Base-by-base conservation (phyloP, 2,888 invertebrate species). In the Ochropacha duplaris region DNA sequence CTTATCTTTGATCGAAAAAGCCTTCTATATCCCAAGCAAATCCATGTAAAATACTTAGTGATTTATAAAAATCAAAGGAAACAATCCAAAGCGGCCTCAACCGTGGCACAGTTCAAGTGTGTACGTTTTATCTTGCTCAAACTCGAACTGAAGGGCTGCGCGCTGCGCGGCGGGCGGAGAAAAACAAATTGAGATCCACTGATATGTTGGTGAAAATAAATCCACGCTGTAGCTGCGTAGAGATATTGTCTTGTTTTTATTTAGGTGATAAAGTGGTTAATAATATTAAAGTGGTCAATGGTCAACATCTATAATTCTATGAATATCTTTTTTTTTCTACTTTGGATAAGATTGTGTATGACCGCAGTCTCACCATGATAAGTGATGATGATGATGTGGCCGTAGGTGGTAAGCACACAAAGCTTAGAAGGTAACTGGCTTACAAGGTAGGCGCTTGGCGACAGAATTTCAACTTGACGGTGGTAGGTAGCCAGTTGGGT, bases 131-230 rank as follows among this genome's bases (percentile, higher is more conserved):
- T 72, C 72, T 69, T 69, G 62, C 63, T 44, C 56, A 36, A 50
- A 44, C 56, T 51, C 28, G 31, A 44, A 52, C 31, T 28, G n/a
- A 55, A 49, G 31, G 54, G 55, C 22, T 60, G 68, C n/a, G n/a
- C n/a, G n/a, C n/a, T n/a, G n/a, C n/a, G n/a, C n/a, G n/a, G n/a
- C n/a, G n/a, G n/a, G n/a, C 57, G 60, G 60, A 64, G 61, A 59
- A n/a, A 55, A 61, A 75, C 74, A 76, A 75, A 76, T 76, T 71
- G 75, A 74, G 74, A 76, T 76, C 64, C 61, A 24, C 68, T 72
- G 81, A 81, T 81, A 79, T 75, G 80, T 76, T 66, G 69, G 71
- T 68, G 69, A 65, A 69, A 70, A 81, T 82, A 79, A 81, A 82
- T 79, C 78, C 75, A 72, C 61, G 57, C 61, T 64, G 64, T 66